A percentile compares a stretch with the other conserved stretches of the same genome.
Evolutionary conservation across 2,113 vertebrate genomes (phyloP).

Genomic region (Rhinolophus sinicus): DNA sequence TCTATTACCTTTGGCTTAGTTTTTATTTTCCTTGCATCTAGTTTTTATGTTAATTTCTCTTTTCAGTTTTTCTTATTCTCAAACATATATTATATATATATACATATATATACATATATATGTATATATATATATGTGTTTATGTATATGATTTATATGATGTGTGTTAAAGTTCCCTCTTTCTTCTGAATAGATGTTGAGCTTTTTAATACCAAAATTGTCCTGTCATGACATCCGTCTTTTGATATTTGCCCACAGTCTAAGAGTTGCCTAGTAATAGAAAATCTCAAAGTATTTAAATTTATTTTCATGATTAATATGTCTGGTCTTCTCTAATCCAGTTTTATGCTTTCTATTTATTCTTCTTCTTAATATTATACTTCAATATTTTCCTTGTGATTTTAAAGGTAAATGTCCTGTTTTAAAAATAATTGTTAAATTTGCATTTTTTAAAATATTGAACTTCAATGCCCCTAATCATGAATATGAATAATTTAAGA

Average conservation of each 20-base stretch:
- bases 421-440: not conserved
- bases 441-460: not conserved
- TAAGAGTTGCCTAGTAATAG: not conserved
- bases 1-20: not conserved
- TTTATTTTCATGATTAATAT: not conserved
- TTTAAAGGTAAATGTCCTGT: not conserved
- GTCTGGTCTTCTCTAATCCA: not conserved
- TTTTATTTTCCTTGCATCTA: not conserved
- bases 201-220: not conserved
- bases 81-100: not conserved
- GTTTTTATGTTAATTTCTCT: not conserved
- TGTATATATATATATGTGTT: not conserved
- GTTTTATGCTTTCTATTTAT: not conserved
- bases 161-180: not conserved
- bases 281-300: slow-evolving; percentile 20
- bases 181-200: not conserved
- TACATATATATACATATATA: not conserved
- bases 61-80: not conserved
- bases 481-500: not conserved
- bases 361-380: not conserved
- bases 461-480: not conserved
- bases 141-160: not conserved
- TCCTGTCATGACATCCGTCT: not conserved
- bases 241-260: not conserved
- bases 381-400: not conserved